Conservation (phyloP, 1,140 invertebrate genomes). For the Dendrolimus kikuchii region DNA sequence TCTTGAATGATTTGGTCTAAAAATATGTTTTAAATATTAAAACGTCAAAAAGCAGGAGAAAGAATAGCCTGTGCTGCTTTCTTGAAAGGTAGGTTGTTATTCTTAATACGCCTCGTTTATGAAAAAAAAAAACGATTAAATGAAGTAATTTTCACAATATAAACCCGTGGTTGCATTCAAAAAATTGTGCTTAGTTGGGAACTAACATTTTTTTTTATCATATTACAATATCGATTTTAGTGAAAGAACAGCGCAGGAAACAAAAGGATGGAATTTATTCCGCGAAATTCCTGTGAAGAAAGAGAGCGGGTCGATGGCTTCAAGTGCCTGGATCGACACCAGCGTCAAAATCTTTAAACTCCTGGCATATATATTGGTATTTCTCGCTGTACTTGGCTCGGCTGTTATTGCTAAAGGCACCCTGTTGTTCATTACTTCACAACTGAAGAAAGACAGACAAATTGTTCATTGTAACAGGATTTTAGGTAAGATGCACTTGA, state of each 20-base stretch:
- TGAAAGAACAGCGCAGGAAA: constrained; percentile 86
- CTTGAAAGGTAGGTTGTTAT: too few species aligned
- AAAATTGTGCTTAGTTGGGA: too few species aligned
- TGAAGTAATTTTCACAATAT: too few species aligned
- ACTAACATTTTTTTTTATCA: too few species aligned
- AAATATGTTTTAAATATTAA: too few species aligned
- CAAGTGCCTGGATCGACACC: constrained; percentile 86
- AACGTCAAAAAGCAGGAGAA: too few species aligned
- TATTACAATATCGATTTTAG: constrained; percentile 56
- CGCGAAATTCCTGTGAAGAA: constrained; percentile 88
- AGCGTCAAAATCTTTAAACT: constrained; percentile 90
- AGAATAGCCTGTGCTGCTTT: too few species aligned
- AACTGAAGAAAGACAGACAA: constrained; percentile 81
- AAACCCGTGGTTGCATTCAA: too few species aligned
- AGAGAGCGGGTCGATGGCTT: constrained; percentile 89
- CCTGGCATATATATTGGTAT: constrained; percentile 87
- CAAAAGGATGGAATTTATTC: constrained; percentile 97
- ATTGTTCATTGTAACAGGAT: constrained; percentile 86
- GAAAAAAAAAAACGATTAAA: too few species aligned
- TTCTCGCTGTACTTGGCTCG: constrained; percentile 83
- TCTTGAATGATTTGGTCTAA: too few species aligned
- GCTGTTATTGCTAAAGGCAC: constrained; percentile 90
- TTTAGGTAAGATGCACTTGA: constrained; percentile 72
- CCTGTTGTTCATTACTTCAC: constrained; percentile 91
- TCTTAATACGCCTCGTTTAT: too few species aligned